These are phyloP conservation scores for Portevinia maculata DNA, from an alignment of 2,888 invertebrate genomes.

Conservation along the genomic window DNA sequence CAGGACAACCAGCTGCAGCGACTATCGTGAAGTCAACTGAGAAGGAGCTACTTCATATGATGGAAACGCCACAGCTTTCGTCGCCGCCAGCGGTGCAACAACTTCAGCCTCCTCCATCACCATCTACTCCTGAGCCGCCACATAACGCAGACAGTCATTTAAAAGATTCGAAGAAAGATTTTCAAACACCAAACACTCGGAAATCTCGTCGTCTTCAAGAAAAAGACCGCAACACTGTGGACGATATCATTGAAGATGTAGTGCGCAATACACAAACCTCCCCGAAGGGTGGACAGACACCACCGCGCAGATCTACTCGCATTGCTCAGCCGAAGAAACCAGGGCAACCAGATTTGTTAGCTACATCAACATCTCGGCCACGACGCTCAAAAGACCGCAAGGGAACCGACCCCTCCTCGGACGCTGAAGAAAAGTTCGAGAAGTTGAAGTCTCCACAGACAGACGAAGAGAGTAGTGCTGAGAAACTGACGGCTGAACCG, in stretches of 20 bases:
- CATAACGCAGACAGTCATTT: constrained; percentile 48
- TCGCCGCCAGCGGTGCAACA: constrained; percentile 62
- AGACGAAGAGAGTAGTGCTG: constrained; percentile 49
- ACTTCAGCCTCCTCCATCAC: constrained; percentile 76
- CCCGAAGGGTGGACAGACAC: constrained; percentile 81
- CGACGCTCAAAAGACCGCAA: constrained; percentile 87
- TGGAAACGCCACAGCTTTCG: constrained; percentile 74
- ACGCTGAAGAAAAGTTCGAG: constrained; percentile 71
- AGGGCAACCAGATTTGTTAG: constrained; percentile 59
- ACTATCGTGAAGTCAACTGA: constrained; percentile 76
- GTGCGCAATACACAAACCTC: constrained; percentile 86
- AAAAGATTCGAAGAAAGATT: constrained; percentile 76
- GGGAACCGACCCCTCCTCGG: constrained; percentile 82
- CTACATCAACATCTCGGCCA: constrained; percentile 85
- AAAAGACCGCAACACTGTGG: constrained; percentile 90
- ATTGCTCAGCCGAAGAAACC: constrained; percentile 81
- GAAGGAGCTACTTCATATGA: constrained; percentile 48
- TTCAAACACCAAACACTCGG: constrained; percentile 85
- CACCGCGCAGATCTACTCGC: constrained; percentile 81
- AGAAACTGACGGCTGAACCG: constrained; percentile 58
- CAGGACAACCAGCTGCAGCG: constrained; percentile 79
- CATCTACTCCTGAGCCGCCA: constrained; percentile 49
- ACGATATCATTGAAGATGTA: constrained; percentile 95
- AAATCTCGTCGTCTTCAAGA: constrained; percentile 92
- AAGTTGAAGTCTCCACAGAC: constrained; percentile 71